Evolutionary conservation across 2,113 vertebrate genomes (phyloP), one percentile per base, ranked within the genome.

Genomic region (Balaenoptera acutorostrata): DNA sequence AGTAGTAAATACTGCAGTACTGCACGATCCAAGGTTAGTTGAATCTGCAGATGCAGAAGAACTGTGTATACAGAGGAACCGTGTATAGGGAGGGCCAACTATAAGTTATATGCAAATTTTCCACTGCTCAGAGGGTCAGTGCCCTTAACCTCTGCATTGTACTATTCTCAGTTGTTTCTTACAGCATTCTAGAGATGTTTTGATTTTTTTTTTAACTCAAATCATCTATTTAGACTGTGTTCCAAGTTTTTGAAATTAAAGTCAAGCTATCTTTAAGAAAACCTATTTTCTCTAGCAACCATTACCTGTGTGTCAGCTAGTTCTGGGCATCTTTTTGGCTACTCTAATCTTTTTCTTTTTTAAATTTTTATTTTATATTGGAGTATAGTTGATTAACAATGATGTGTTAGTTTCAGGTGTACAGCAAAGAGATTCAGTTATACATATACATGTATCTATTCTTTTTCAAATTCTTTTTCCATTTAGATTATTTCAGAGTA

Each of bases 191-290:
- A 64, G 57, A 83, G 49, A 69, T 75, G 66, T 66, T 90, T 39
- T 94, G 33, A 72, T 49, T 68, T 68, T 88, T 1, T 1, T 39
- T 33, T 41, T 7, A 63, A 63, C 36, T 59, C 78, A 83, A 88
- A 52, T 94, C 33, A 49, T 81, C 44, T 90, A 93, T 82, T 90
- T 87, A 57, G 72, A 33, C 52, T 90, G 20, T 17, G 23, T 92
- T 87, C 31, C 21, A 87, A 82, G 21, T 68, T 92, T 92, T 88
- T 57, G 39, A 59, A 82, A 82, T 64, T 75, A 61, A 93, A 89
- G 27, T 80, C n/a, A 86, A 61, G 64, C 10, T 85, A 36, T 69
- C 36, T 72, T 46, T 63, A 55, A 25, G 12, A 52, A 81, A 87
- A 44, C 4, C 17, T 18, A 1, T 3, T 3, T 59, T n/a, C 39